Conservation (phyloP, 2,888 invertebrate species). For the Vesta saturnalis region DNA sequence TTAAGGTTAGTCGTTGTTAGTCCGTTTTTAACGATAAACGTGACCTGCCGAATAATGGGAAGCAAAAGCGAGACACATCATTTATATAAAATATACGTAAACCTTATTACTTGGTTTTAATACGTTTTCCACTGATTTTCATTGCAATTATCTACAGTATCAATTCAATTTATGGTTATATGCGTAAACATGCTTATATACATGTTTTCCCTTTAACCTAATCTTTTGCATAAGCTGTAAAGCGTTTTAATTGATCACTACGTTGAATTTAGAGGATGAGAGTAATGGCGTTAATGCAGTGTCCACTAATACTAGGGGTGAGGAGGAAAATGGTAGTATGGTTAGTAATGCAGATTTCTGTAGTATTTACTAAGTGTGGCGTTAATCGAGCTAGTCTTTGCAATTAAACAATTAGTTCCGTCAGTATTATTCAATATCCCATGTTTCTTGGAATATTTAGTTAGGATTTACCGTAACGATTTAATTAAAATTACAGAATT, state of each 20-base stretch:
- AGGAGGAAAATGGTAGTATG: not conserved
- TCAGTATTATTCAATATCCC: not conserved
- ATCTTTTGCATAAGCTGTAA: constrained; percentile 16
- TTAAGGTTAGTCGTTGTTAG: constrained; percentile 18
- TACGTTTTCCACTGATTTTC: constrained; percentile 18
- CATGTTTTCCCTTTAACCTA: constrained; percentile 25
- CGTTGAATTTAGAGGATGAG: constrained; percentile 26
- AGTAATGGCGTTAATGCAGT: constrained; percentile 32
- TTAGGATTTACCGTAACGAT: not conserved
- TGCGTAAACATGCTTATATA: not conserved
- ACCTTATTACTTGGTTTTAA: too few relatives aligned
- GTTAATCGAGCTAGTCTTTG: constrained; percentile 22
- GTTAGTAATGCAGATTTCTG: constrained; percentile 28
- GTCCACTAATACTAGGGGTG: constrained; percentile 26
- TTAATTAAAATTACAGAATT: not conserved
- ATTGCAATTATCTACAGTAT: not conserved
- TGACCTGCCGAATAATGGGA: constrained; percentile 20
- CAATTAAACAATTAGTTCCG: constrained; percentile 21
- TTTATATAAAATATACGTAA: too few relatives aligned
- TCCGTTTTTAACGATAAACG: constrained; percentile 24
- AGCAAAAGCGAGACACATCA: constrained; percentile 16
- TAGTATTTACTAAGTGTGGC: constrained; percentile 25
- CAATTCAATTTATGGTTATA: constrained; percentile 7
- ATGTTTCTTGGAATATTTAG: not conserved
- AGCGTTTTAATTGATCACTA: constrained; percentile 21